Evolutionary conservation across 2,797 vertebrate species (phyloP).

Genomic region (Adelosebastes latens): DNA sequence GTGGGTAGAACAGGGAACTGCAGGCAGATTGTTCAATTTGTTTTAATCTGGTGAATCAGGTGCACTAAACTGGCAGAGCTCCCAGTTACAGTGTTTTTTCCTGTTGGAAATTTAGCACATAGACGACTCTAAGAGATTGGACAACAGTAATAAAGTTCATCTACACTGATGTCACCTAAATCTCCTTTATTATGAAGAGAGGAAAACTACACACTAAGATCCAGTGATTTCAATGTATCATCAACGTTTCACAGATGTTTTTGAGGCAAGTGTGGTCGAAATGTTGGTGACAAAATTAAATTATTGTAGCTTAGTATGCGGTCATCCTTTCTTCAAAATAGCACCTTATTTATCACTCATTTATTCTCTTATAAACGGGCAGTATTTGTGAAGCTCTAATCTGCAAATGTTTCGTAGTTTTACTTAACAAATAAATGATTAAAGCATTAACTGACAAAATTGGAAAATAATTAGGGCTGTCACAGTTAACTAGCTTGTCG

Average conservation of each 20-base stretch:
- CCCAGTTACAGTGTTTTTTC: neutral
- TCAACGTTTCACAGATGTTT: neutral
- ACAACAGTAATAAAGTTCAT: neutral
- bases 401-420: neutral
- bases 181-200: neutral
- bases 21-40: neutral
- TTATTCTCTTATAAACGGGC: neutral
- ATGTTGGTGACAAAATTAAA: neutral
- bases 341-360: neutral
- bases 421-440: neutral
- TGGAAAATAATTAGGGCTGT: neutral
- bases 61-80: neutral
- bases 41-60: neutral
- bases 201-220: neutral
- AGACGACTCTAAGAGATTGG: neutral
- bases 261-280: neutral
- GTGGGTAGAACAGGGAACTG: conserved; percentile 76
- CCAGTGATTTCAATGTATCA: neutral
- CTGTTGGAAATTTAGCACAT: neutral
- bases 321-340: neutral
- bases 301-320: neutral
- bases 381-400: neutral
- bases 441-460: neutral
- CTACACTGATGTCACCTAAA: neutral
- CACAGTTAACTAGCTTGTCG: too few species aligned